A percentile compares a stretch with the other conserved stretches of the same genome.
These are phyloP conservation scores for Battus philenor DNA, from an alignment of 1,140 invertebrate species.

Conservation along the genomic window DNA sequence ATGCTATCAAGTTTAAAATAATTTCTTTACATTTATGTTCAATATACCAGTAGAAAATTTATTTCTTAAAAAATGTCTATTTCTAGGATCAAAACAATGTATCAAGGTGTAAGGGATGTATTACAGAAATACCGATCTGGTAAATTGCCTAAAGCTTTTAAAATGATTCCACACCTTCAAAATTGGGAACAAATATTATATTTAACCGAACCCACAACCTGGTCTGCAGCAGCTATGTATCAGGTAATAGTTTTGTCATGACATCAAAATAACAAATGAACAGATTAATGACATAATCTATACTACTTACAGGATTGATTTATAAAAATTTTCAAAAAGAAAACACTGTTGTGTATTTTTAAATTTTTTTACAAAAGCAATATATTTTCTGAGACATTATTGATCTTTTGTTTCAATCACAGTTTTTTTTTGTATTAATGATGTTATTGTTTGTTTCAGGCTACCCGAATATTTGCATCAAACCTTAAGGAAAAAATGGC, in stretches of 20 bases:
- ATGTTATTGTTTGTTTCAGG: constrained; percentile 73
- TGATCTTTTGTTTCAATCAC: neutral
- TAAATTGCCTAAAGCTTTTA: constrained; percentile 98
- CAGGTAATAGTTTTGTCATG: too few species aligned
- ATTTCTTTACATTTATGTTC: too few species aligned
- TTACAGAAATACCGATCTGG: constrained; percentile 94
- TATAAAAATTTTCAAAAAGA: too few species aligned
- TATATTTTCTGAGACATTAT: neutral
- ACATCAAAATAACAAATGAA: too few species aligned
- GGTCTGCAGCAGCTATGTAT: constrained; percentile 98
- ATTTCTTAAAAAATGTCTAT: too few species aligned
- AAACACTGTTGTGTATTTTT: too few species aligned
- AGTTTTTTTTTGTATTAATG: neutral
- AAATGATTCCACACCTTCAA: constrained; percentile 92
- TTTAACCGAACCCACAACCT: constrained; percentile 87
- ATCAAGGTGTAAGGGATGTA: constrained; percentile 92
- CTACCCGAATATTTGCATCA: constrained; percentile 96
- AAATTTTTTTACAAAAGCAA: neutral
- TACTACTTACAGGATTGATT: too few species aligned
- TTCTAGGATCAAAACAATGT: constrained; percentile 84
- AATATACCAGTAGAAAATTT: too few species aligned
- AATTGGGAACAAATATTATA: constrained; percentile 99
- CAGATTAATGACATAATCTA: too few species aligned
- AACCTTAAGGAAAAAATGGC: constrained; percentile 98
- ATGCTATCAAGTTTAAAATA: too few species aligned